Percentiles rank a stretch among this genome's conserved stretches.
Evolutionary conservation across 2,113 vertebrate species (phyloP).

Genomic region (Sylvilagus bachmani): DNA sequence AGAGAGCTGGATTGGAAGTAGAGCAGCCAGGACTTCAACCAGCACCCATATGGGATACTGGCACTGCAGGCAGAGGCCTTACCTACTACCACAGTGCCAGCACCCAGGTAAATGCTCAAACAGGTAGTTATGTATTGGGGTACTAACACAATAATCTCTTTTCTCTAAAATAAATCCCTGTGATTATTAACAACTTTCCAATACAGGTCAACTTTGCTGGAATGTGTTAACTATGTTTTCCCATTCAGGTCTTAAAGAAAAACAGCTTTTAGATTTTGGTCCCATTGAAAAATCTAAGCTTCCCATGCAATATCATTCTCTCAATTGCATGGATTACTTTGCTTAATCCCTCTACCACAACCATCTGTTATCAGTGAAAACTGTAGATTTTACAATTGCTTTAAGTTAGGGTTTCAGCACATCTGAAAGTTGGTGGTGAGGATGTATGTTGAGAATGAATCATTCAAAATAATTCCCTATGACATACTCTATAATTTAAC

Average conservation of each 20-base stretch:
- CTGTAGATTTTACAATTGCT: not conserved
- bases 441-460: not conserved
- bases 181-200: not conserved
- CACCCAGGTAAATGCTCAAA: not conserved
- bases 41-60: no score
- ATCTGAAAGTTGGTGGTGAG: not conserved
- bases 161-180: not conserved
- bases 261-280: not conserved
- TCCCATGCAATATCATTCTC: not conserved
- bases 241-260: not conserved
- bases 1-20: no score
- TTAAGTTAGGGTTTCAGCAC: not conserved
- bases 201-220: not conserved
- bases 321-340: not conserved
- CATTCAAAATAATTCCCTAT: not conserved
- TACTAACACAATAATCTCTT: not conserved
- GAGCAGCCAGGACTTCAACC: no score
- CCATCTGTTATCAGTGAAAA: not conserved
- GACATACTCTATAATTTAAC: not conserved
- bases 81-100: no score
- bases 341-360: not conserved
- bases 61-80: no score
- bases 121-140: not conserved
- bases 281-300: not conserved
- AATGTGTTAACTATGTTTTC: not conserved